Percentiles rank a stretch among this genome's conserved stretches.
phyloP scores from a whole-genome alignment of 2,888 invertebrate species.

The Phaonia tiefii region DNA sequence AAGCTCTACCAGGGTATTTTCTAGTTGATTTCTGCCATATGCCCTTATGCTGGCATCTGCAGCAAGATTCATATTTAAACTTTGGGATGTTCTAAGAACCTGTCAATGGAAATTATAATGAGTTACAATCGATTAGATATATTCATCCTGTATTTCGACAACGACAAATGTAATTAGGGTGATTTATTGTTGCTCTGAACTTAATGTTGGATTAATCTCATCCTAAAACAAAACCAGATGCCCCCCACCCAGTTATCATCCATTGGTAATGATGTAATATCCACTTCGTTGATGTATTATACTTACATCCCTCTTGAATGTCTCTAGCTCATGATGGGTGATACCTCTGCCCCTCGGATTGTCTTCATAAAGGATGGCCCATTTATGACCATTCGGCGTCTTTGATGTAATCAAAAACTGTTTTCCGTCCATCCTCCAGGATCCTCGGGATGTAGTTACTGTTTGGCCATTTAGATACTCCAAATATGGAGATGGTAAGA shows the following conservation, averaged over 20 bases:
- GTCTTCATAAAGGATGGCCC: constrained; percentile 73
- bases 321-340: constrained; percentile 50
- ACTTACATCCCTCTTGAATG: constrained; percentile 46
- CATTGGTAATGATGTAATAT: too few species aligned
- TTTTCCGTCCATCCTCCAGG: constrained; percentile 72
- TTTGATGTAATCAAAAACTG: constrained; percentile 67
- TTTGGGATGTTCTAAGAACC: constrained; percentile 63
- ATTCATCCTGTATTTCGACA: too few species aligned
- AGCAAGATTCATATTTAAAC: constrained; percentile 71
- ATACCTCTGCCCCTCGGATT: constrained; percentile 38
- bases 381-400: constrained; percentile 68
- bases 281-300: neutral
- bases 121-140: too few species aligned
- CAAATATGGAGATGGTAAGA: constrained; percentile 89
- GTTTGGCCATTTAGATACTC: constrained; percentile 81
- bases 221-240: too few species aligned
- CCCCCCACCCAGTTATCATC: too few species aligned
- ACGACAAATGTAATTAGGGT: too few species aligned
- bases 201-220: too few species aligned
- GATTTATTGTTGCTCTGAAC: too few species aligned
- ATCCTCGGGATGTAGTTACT: constrained; percentile 69
- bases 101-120: constrained; percentile 59
- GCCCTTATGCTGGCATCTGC: constrained; percentile 54
- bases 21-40: constrained; percentile 39
- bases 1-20: constrained; percentile 64